phyloP scores from a whole-genome alignment of 2,113 vertebrate genomes.

The Neodon shergylaensis region DNA sequence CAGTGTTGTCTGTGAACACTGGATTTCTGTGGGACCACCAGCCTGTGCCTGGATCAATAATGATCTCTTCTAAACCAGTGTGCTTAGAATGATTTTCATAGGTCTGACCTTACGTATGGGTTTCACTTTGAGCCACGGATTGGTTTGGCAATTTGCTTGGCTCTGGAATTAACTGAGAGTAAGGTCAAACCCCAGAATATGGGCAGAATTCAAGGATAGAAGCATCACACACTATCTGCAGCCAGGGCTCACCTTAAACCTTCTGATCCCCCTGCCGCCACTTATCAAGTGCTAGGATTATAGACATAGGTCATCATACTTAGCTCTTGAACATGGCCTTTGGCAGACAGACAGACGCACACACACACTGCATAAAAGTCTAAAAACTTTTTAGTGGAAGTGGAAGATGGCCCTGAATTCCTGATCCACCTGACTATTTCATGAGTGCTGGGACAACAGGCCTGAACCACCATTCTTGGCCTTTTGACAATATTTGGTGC shows the following conservation, averaged over 20 bases:
- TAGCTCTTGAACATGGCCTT: background rate
- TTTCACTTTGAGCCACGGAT: background rate
- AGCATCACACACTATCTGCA: background rate
- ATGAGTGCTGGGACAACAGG: background rate
- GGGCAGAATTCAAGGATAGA: conserved; percentile 15
- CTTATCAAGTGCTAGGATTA: background rate
- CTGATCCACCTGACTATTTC: background rate
- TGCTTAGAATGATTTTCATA: background rate
- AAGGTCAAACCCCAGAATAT: background rate
- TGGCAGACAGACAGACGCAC: background rate
- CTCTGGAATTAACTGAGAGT: conserved; percentile 15
- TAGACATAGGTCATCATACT: background rate
- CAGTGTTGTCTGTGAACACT: background rate
- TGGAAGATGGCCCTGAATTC: background rate
- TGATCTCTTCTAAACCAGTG: background rate
- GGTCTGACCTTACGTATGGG: background rate
- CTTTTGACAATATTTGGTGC: background rate
- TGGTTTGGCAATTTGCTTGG: conserved; percentile 3
- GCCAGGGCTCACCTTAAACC: background rate
- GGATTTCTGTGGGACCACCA: background rate
- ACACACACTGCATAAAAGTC: background rate
- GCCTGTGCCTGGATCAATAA: background rate
- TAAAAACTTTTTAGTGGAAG: background rate
- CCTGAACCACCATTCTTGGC: too few species aligned
- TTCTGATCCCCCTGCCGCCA: background rate